phyloP scores from a whole-genome alignment of 2,888 invertebrate genomes.

The Agrilus cyanescens region DNA sequence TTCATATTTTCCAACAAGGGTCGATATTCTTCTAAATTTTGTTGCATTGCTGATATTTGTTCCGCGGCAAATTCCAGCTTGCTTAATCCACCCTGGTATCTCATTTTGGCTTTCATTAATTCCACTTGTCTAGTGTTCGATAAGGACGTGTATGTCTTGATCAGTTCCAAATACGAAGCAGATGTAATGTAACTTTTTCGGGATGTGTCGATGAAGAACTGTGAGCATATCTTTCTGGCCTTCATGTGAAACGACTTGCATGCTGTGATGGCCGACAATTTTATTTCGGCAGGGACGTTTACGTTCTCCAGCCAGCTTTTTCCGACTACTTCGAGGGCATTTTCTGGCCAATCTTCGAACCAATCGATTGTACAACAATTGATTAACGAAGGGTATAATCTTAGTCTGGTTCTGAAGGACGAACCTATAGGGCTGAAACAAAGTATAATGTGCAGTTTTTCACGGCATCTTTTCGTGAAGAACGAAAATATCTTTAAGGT shows the following conservation, averaged over 20 bases:
- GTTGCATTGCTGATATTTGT: conserved; percentile 67
- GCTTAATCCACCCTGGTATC: conserved; percentile 48
- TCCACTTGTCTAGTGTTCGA: conserved; percentile 64
- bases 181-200: conserved; percentile 76
- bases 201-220: conserved; percentile 53
- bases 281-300: conserved; percentile 56
- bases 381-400: conserved; percentile 72
- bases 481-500: conserved; percentile 59
- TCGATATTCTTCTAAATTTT: conserved; percentile 57
- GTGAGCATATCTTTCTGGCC: conserved; percentile 48
- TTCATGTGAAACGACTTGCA: conserved; percentile 85
- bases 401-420: conserved; percentile 60
- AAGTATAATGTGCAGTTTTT: conserved; percentile 69
- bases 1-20: conserved; percentile 65
- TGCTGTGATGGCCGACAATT: conserved; percentile 54
- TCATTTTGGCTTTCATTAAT: conserved; percentile 55
- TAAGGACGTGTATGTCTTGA: conserved; percentile 61
- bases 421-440: conserved; percentile 82
- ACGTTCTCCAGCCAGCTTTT: conserved; percentile 62
- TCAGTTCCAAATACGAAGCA: conserved; percentile 72
- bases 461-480: conserved; percentile 67
- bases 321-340: conserved; percentile 75
- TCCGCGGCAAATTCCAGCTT: conserved; percentile 66
- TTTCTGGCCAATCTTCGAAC: conserved; percentile 84
- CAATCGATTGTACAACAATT: conserved; percentile 86